phyloP scores from a whole-genome alignment of 30 jellyfish, hydroid and myxozoan genomes.

The Catostylus mosaicus region DNA sequence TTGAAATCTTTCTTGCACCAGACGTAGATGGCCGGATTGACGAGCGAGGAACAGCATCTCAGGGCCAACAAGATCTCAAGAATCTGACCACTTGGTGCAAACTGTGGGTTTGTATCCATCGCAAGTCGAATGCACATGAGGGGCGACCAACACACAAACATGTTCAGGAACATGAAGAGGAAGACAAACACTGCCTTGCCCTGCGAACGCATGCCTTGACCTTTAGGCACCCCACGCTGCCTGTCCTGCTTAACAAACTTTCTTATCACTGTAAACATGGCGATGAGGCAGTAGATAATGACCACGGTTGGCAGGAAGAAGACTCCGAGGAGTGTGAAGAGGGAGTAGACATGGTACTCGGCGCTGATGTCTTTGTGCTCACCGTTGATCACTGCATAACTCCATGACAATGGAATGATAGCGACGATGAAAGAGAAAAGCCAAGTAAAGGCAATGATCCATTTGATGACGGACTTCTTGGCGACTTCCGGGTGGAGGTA shows the following conservation, averaged over 20 bases:
- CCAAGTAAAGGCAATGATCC: constrained; percentile 1
- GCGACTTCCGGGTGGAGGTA: constrained; percentile 17
- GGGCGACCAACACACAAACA: constrained; percentile 50
- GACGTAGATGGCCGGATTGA: constrained; percentile 51
- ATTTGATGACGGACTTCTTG: constrained; percentile 3
- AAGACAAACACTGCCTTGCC: constrained; percentile 27
- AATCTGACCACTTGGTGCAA: not conserved
- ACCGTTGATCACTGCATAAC: constrained; percentile 14
- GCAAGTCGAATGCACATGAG: constrained; percentile 27
- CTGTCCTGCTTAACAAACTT: constrained; percentile 21
- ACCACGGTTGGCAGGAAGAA: constrained; percentile 32
- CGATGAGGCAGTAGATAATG: constrained; percentile 6
- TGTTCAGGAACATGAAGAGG: constrained; percentile 30
- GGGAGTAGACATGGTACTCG: constrained; percentile 13
- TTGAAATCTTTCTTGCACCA: constrained; percentile 56
- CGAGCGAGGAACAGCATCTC: constrained; percentile 23
- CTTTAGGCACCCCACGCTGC: constrained; percentile 2
- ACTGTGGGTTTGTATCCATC: constrained; percentile 25
- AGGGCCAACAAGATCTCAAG: constrained; percentile 34
- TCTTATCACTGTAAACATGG: constrained; percentile 21
- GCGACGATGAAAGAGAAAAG: constrained; percentile 2
- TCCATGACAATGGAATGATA: constrained; percentile 37
- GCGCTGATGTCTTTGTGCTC: not conserved
- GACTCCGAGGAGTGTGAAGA: constrained; percentile 1
- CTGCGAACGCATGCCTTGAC: constrained; percentile 12